phyloP scores from a whole-genome alignment of 2,113 vertebrate genomes.

The Cacatua alba region DNA sequence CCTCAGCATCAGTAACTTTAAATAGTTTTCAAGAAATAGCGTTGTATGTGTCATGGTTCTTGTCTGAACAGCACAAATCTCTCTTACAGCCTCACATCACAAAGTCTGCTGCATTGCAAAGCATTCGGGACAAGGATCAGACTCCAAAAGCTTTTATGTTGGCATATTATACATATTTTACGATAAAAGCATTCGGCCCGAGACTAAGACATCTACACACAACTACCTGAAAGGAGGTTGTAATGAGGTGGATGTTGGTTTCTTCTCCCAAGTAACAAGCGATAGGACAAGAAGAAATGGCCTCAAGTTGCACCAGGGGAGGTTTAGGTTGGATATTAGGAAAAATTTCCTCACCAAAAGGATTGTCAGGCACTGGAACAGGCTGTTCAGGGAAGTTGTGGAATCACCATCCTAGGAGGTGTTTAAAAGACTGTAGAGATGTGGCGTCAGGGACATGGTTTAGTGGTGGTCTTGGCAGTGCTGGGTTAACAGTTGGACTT shows the following conservation, averaged over 20 bases:
- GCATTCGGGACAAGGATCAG: fast-evolving
- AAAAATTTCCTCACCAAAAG: neutral
- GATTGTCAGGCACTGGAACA: neutral
- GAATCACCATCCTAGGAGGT: neutral
- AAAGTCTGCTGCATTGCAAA: neutral
- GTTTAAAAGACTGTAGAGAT: neutral
- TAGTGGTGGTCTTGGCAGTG: neutral
- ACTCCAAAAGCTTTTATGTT: neutral
- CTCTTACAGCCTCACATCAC: neutral
- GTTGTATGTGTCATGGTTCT: fast-evolving
- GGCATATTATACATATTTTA: neutral
- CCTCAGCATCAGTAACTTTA: neutral
- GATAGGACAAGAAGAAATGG: neutral
- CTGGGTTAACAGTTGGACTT: neutral
- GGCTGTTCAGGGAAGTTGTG: neutral
- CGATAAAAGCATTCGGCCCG: fast-evolving
- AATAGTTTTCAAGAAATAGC: neutral
- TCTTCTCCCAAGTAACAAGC: neutral
- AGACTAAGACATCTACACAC: neutral
- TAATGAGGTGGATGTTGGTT: neutral
- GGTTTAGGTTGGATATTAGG: neutral
- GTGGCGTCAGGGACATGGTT: neutral
- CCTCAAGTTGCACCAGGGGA: neutral
- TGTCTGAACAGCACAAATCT: fast-evolving
- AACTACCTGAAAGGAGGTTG: neutral